Evolutionary conservation across 2,113 vertebrate species (phyloP).

Genomic region (Oreotrochilus melanogaster): DNA sequence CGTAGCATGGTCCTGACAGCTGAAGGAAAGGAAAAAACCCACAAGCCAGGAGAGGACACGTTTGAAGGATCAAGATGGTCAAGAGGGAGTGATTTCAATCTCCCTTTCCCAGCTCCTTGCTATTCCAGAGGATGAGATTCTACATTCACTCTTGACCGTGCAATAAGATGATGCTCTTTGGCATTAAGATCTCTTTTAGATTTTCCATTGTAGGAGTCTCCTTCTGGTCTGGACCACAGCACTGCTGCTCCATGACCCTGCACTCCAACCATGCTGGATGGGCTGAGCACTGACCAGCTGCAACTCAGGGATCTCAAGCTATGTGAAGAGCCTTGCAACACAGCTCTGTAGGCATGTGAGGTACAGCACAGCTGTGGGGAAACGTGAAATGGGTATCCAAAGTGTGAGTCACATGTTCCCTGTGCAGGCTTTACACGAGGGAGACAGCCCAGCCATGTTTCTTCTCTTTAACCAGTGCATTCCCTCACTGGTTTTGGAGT

Average conservation of each 20-base stretch:
- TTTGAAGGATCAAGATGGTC: not conserved
- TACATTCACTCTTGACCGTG: not conserved
- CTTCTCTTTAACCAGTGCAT: not conserved
- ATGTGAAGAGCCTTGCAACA: not conserved
- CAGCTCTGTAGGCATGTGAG: not conserved
- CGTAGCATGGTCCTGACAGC: not conserved
- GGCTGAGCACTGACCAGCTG: constrained; percentile 9
- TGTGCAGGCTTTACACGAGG: not conserved
- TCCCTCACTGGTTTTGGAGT: not conserved
- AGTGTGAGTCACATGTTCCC: constrained; percentile 29
- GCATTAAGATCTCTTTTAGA: not conserved
- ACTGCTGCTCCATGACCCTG: not conserved
- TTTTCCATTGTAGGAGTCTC: not conserved
- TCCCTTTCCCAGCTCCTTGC: not conserved
- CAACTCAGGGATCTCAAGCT: not conserved
- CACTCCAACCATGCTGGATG: not conserved
- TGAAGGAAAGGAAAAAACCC: not conserved
- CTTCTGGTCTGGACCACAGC: not conserved
- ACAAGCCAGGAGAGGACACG: not conserved
- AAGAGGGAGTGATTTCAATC: not conserved
- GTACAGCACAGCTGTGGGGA: constrained; percentile 7
- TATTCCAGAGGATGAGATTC: not conserved
- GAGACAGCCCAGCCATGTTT: not conserved
- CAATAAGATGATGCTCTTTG: not conserved
- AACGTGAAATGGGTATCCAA: not conserved